Conservation (phyloP, 1,140 invertebrate genomes). For the Tetramorium parvispinum region DNA sequence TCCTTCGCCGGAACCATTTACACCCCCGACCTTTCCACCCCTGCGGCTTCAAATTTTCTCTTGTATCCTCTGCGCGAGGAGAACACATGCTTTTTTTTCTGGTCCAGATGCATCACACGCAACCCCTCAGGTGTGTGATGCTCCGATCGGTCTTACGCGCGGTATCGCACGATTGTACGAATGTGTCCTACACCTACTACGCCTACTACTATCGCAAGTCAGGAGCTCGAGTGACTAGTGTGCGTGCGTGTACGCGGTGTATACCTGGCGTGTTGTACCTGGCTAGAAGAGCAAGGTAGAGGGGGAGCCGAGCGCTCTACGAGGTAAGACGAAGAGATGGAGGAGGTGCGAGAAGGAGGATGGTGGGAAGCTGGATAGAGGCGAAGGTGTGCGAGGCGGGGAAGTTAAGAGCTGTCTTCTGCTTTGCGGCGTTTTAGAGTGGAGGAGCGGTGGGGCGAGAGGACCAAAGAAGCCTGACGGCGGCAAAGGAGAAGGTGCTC, state of each 20-base stretch:
- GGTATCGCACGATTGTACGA: constrained; percentile 27
- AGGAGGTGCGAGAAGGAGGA: constrained; percentile 43
- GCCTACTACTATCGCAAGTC: not conserved
- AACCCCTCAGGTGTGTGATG: constrained; percentile 64
- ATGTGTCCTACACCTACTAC: constrained; percentile 50
- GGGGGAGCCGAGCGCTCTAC: constrained; percentile 68
- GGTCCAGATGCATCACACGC: constrained; percentile 71
- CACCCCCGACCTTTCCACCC: constrained; percentile 19
- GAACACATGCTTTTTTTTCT: constrained; percentile 73
- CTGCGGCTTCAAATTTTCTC: not conserved
- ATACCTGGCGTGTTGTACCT: constrained; percentile 77
- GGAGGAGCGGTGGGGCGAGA: constrained; percentile 35
- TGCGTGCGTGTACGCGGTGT: constrained; percentile 42
- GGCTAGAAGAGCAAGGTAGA: constrained; percentile 76
- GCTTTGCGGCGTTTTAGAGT: constrained; percentile 39
- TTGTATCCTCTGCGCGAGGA: not conserved
- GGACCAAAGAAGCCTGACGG: constrained; percentile 63
- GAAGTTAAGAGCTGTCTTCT: constrained; percentile 67
- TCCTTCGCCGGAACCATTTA: constrained; percentile 28
- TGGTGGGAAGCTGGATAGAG: constrained; percentile 24
- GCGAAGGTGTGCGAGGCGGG: constrained; percentile 44
- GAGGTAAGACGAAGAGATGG: constrained; percentile 63
- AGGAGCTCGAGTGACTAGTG: not conserved
- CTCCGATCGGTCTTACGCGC: constrained; percentile 23
- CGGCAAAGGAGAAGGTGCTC: constrained; percentile 64